Base-by-base conservation (phyloP, 2,797 vertebrate species). In the Acanthis flammea region DNA sequence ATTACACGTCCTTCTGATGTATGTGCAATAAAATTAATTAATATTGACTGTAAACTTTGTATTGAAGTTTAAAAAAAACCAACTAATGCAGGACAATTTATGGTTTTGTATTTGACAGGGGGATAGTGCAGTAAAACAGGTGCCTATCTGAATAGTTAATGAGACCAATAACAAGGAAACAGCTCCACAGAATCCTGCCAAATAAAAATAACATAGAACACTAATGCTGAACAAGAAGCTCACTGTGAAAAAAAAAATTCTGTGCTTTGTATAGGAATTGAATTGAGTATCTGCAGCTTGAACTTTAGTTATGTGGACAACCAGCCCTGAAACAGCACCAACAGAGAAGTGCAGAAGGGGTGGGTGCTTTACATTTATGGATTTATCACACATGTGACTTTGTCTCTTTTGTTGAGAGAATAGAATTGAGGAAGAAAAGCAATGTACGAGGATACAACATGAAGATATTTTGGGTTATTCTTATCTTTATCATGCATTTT, bases 341-440 rank as follows among this genome's bases (percentile, higher is more conserved):
- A 19, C 17, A 68, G 47, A n/a, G 3, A 12, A 41, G 35, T 13
- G 8, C 7, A 6, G 13, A 9, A 10, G 16, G 1, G 2, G 4
- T 4, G 25, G 10, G 4, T 10, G 42, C 10, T 23, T 57, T 3
- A 3, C 7, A 9, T 42, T 47, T 21, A 24, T 48, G 19, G 21
- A 53, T 86, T 77, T 90, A 28, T 81, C 28, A 41, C 10, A 25
- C 33, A 68, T 16, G 45, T 5, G 5, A 50, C 11, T 42, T 70
- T 30, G 9, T 63, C 50, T 62, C 7, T 72, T 72, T 42, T 42
- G 8, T 65, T 44, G 67, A 60, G 10, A 14, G 14, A 62, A n/a
- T 18, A 10, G 6, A 75, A 73, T 13, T 70, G 31, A 51, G 30
- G 14, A 76, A 76, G 41, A 45, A 77, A 88, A 60, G 37, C 27